These are phyloP conservation scores for Rhinophrynus dorsalis DNA, from an alignment of 2,797 vertebrate genomes.

Conservation along the genomic window DNA sequence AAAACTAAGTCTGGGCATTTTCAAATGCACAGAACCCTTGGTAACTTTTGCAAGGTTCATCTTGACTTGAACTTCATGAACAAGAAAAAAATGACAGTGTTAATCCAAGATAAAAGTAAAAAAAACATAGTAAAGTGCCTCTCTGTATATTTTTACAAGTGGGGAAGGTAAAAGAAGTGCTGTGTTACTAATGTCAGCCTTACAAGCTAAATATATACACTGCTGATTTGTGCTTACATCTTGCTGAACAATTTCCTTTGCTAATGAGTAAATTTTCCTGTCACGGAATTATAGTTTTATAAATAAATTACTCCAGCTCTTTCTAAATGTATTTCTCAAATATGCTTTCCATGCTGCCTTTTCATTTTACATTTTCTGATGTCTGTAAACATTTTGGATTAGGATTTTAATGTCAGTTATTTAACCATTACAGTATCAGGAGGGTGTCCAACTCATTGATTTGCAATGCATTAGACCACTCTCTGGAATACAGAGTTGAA, in stretches of 20 bases:
- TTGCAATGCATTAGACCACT: too few species aligned
- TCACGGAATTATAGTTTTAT: constrained; percentile 40
- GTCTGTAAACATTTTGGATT: too few species aligned
- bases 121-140: constrained; percentile 55
- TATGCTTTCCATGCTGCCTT: neutral
- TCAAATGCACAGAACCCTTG: too few species aligned
- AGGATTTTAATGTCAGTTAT: too few species aligned
- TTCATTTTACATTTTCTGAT: constrained; percentile 15
- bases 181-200: constrained; percentile 60
- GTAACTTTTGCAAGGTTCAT: too few species aligned
- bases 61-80: too few species aligned
- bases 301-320: constrained; percentile 17
- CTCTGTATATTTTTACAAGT: constrained; percentile 66
- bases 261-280: constrained; percentile 56
- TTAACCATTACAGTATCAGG: too few species aligned
- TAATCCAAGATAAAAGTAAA: constrained; percentile 62
- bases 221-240: constrained; percentile 55
- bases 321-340: neutral
- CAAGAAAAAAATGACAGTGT: neutral
- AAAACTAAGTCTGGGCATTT: too few species aligned
- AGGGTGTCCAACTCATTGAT: too few species aligned
- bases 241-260: constrained; percentile 60
- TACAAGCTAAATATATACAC: constrained; percentile 63
- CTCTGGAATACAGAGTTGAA: too few species aligned
- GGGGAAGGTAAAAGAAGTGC: constrained; percentile 57